Percentiles rank a stretch among this genome's conserved stretches.
phyloP scores from a whole-genome alignment of 2,797 vertebrate species.

The Epinephelus coioides region DNA sequence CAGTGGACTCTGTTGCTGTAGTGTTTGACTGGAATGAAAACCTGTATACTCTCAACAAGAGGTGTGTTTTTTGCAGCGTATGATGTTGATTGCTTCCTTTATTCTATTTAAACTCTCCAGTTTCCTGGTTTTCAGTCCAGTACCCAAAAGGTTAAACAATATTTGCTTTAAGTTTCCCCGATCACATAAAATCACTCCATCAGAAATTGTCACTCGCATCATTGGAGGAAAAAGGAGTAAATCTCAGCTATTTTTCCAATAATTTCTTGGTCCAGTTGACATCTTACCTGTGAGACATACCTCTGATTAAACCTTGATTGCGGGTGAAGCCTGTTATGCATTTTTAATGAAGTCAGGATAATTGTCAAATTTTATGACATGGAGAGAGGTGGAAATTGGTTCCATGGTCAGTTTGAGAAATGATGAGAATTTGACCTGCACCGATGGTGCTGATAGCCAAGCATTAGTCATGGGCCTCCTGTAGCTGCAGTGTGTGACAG shows the following conservation, averaged over 20 bases:
- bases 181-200: slow-evolving; percentile 50
- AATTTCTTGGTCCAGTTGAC: slow-evolving; percentile 87
- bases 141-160: slow-evolving; percentile 37
- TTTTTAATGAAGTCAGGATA: slow-evolving; percentile 96
- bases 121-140: slow-evolving; percentile 8
- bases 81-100: slow-evolving; percentile 29
- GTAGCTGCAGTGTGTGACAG: slow-evolving; percentile 89
- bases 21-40: slow-evolving; percentile 8
- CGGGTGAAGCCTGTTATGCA: slow-evolving; percentile 89
- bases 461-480: slow-evolving; percentile 93
- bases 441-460: slow-evolving; percentile 87
- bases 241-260: slow-evolving; percentile 84
- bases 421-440: slow-evolving; percentile 90
- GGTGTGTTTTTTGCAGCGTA: background rate
- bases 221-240: slow-evolving; percentile 81
- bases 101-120: background rate
- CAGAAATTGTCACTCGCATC: slow-evolving; percentile 71
- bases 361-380: slow-evolving; percentile 96
- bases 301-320: slow-evolving; percentile 92
- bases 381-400: slow-evolving; percentile 92
- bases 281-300: slow-evolving; percentile 86
- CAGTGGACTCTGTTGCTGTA: slow-evolving; percentile 7
- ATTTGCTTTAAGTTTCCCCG: slow-evolving; percentile 38
- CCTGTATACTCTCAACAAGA: background rate
- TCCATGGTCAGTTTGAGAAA: slow-evolving; percentile 97